Evolutionary conservation across 1,140 invertebrate species (phyloP).

Genomic region (Drosophila serrata): DNA sequence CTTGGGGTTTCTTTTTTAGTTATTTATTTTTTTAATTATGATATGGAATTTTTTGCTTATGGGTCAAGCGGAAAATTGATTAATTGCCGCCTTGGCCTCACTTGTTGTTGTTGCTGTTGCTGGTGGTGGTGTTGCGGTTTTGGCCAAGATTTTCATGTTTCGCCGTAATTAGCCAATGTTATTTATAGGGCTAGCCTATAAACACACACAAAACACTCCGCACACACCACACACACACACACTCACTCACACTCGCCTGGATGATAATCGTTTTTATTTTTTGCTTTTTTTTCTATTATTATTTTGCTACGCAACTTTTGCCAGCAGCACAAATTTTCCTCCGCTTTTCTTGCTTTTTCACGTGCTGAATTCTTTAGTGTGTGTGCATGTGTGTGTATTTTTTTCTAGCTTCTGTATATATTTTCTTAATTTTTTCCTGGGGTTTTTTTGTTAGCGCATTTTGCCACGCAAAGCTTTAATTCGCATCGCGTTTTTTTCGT

Average conservation of each 20-base stretch:
- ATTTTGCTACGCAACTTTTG: conserved; percentile 30
- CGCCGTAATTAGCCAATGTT: conserved; percentile 78
- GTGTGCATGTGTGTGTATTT: conserved; percentile 10
- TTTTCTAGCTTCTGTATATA: conserved; percentile 21
- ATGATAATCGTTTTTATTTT: conserved; percentile 75
- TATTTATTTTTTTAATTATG: conserved; percentile 53
- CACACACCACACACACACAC: conserved; percentile 11
- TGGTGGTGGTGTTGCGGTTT: conserved; percentile 34
- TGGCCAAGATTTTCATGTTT: conserved; percentile 81
- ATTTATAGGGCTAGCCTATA: conserved; percentile 63
- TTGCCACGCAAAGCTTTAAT: conserved; percentile 83
- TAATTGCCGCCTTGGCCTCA: conserved; percentile 65
- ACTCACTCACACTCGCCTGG: conserved; percentile 35
- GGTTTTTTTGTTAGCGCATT: conserved; percentile 67
- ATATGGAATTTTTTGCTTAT: conserved; percentile 61
- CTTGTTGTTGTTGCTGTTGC: conserved; percentile 19
- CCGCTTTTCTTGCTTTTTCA: conserved; percentile 40
- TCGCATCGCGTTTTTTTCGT: conserved; percentile 74
- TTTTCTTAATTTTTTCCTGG: conserved; percentile 18
- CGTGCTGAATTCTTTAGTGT: conserved; percentile 21
- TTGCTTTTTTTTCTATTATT: conserved; percentile 30
- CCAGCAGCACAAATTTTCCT: conserved; percentile 38
- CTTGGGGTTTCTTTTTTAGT: neutral
- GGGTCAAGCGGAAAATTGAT: conserved; percentile 82
- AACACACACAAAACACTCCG: conserved; percentile 2